Evolutionary conservation across 2,113 vertebrate genomes (phyloP), one percentile per base, ranked within the genome.

Genomic region (Zosterops japonicus): DNA sequence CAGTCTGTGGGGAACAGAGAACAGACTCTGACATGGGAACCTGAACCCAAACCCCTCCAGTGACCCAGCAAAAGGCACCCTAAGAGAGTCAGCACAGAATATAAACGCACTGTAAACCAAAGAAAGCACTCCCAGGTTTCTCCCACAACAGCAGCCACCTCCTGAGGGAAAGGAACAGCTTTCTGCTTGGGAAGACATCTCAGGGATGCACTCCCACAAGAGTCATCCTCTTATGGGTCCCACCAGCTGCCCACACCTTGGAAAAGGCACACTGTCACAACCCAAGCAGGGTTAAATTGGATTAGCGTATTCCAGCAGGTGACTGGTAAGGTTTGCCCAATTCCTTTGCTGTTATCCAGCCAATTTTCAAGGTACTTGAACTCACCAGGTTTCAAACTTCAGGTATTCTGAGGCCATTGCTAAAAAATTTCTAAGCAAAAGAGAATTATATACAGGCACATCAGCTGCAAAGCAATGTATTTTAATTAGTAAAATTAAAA

Each of bases 221-320:
- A 8, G 0, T 0, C 9, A 3, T 6, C 59, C 18, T 41, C 1
- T 3, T 5, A 33, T 27, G 15, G 23, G 21, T 3, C 70, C 56
- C 60, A 56, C 35, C 59, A 57, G 41, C 65, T 5, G 7, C 69
- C 41, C 1, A 1, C 3, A 2, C 42, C 56, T 55, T 46, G 65
- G 25, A 33, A 80, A 25, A n/a, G 52, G 13, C 59, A 80, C 0
- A 0, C 1, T 14, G n/a, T 14, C 20, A 1, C 8, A 31, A 9
- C 31, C 35, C 82, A 52, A 18, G 17, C 23, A 42, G 29, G 31
- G 42, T 63, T 83, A 35, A 50, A 75, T 0, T 52, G 27, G 35
- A 35, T 50, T 17, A 8, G 8, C 18, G 23, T 18, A 44, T 46
- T 52, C 59, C 28, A 85, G 56, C 49, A 85, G 29, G 28, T 83